Conservation (phyloP, 2,113 vertebrate species). For the Phylloscopus whistleri region DNA sequence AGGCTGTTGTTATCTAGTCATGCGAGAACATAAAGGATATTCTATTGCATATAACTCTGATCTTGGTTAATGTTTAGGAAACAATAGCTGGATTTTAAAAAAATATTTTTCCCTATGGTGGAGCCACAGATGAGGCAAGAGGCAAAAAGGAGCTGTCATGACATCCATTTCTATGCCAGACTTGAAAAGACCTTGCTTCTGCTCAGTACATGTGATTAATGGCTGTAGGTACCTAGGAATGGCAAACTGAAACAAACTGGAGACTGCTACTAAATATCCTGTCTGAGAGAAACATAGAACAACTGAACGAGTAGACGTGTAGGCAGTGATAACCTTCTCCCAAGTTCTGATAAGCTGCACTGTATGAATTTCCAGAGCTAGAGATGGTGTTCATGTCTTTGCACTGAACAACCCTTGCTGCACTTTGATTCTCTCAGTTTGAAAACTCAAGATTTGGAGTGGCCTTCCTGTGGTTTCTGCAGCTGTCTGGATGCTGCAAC, state of each 20-base stretch:
- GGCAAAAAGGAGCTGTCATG: not conserved
- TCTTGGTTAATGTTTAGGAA: not conserved
- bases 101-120: not conserved
- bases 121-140: not conserved
- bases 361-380: not conserved
- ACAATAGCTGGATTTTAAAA: not conserved
- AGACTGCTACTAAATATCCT: not conserved
- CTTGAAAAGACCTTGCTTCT: not conserved
- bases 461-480: not conserved
- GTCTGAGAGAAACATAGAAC: not conserved
- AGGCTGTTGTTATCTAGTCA: not conserved
- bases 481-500: not conserved
- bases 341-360: not conserved
- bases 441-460: not conserved
- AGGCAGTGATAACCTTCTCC: not conserved
- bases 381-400: not conserved
- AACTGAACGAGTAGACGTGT: not conserved
- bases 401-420: not conserved
- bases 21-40: not conserved
- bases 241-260: not conserved
- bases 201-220: not conserved
- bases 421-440: not conserved
- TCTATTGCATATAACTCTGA: not conserved
- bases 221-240: not conserved
- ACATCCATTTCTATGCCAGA: not conserved